Base-by-base conservation (phyloP, 2,797 vertebrate genomes). In the Simalia tracyae region DNA sequence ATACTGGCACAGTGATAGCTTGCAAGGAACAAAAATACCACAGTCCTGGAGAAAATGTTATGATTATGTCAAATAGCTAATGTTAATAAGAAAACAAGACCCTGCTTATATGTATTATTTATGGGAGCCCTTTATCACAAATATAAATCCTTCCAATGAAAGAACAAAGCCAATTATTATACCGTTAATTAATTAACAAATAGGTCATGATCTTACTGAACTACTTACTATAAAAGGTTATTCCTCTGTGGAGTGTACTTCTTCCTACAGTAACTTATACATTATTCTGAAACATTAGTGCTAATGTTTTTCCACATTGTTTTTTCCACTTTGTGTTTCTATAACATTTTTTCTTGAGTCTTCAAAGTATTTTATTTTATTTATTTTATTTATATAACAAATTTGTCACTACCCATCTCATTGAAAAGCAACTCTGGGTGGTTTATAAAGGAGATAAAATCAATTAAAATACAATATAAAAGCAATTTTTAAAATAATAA, bases 101-200 rank as follows among this genome's bases (percentile, higher is more conserved):
- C 56, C 22, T 87, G 66, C 59, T 84, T 90, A 31, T 54, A 92
- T 90, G 60, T 60, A 84, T 92, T 87, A 89, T 46, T 66, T 87
- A 87, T 60, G 24, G 50, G 66, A n/a, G 8, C 59, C 14, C 54
- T 54, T 91, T 84, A 90, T 91, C 60, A 89, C 68, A 89, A 87
- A 91, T 66, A 91, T 36, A 87, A 91, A 91, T 46, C 87, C 56
- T 93, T 89, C 59, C 66, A 66, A 59, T 50, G 66, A 81, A 84
- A n/a, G 84, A 91, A 84, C 68, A 10, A 93, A 89, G 36, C 61
- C 88, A 60, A 63, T 93, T 89, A 84, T 84, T 93, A 72, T 90
- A 2, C 3, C 61, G 64, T 87, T n/a, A 85, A 50, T 87, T 90
- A 87, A 92, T 84, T 84, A 91, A 93, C 36, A 92, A 86, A 87